phyloP scores from a whole-genome alignment of 2,113 vertebrate genomes.

The Varanus salvator region DNA sequence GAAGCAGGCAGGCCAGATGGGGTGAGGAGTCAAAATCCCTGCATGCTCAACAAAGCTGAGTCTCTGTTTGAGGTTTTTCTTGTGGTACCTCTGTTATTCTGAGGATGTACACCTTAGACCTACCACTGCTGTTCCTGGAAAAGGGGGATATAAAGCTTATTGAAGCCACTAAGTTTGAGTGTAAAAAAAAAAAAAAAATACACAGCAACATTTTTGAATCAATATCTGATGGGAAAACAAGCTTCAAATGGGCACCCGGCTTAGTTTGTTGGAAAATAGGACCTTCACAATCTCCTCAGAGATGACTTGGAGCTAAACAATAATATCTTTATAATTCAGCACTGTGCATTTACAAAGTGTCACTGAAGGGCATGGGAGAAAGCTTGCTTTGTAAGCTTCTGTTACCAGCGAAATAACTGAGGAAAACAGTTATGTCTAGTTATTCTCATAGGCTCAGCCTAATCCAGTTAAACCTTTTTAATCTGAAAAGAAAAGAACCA shows the following conservation, averaged over 20 bases:
- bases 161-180: background rate
- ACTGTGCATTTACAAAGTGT: background rate
- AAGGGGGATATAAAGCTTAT: too few species aligned
- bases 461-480: background rate
- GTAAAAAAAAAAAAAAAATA: background rate
- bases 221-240: background rate
- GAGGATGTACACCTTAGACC: background rate
- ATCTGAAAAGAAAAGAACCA: background rate
- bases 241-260: background rate
- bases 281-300: background rate
- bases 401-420: background rate
- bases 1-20: background rate
- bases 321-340: background rate
- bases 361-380: background rate
- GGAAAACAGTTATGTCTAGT: background rate
- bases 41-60: background rate
- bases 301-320: constrained; percentile 4
- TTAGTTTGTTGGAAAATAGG: too few species aligned
- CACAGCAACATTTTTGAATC: background rate
- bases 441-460: background rate
- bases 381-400: background rate
- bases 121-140: background rate
- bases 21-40: background rate
- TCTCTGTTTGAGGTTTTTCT: constrained; percentile 13
- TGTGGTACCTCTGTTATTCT: background rate